Evolutionary conservation across 2,113 vertebrate genomes (phyloP), one percentile per base, ranked within the genome.

Genomic region (Ovibos moschatus): DNA sequence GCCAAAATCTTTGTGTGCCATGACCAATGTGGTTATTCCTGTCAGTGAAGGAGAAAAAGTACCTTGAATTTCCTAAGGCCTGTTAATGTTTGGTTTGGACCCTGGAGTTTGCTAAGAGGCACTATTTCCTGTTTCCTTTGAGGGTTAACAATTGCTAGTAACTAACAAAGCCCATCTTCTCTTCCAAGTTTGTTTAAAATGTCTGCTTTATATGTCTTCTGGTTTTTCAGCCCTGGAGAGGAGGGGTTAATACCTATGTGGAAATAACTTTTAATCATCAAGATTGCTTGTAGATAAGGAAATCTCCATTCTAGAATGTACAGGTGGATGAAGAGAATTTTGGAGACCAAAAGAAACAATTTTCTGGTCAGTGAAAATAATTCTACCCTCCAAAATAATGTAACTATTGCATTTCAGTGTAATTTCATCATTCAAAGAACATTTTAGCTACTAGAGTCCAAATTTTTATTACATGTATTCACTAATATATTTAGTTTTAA

Each of bases 161-260:
- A 87, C 87, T 64, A 93, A 89, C 25, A 93, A 87, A 97, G 92
- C 82, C 84, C 51, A 50, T 60, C 47, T 89, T 85, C 8, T 10
- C n/a, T 95, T 94, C 91, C 51, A 83, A 81, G 91, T 57, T 83
- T 17, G 67, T 88, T 97, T 25, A 81, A 79, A 94, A 86, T 62
- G 30, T 78, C 53, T 83, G 27, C 30, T 93, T 78, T 50, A 40
- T 40, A 6, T n/a, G 33, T 67, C 71, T 92, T 87, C n/a, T 64
- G 7, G 30, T 60, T 89, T 95, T 71, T 36, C 36, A 87, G 45
- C n/a, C 33, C 71, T 85, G 95, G 47, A 74, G 9, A 91, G 78
- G 58, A 97, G 89, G 83, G 86, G 86, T 95, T 97, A 79, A 92
- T 87, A 25, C 30, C 23, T 76, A 25, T 85, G 92, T 87, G 95